These are phyloP conservation scores for Calliphora vicina DNA, from an alignment of 1,140 invertebrate genomes.

Conservation along the genomic window DNA sequence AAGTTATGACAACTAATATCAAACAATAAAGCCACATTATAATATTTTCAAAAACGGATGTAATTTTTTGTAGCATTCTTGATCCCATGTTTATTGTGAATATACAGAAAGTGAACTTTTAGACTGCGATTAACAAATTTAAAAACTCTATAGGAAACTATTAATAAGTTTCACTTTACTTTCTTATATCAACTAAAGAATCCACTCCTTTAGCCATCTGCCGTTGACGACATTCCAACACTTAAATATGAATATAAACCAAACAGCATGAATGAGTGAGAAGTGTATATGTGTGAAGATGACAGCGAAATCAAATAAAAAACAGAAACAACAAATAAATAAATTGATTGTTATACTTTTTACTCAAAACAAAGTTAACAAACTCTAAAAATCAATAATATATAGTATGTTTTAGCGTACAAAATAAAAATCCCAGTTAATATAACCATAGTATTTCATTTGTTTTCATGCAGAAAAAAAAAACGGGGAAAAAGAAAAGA, in stretches of 20 bases:
- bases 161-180: too few species aligned
- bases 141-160: too few species aligned
- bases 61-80: too few species aligned
- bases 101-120: too few species aligned
- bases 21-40: too few species aligned
- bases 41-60: too few species aligned
- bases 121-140: too few species aligned
- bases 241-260: not conserved
- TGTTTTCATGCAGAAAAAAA: not conserved
- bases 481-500: not conserved
- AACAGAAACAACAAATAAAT: slow-evolving; percentile 9
- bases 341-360: too few species aligned
- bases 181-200: too few species aligned
- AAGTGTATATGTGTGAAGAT: not conserved
- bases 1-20: too few species aligned
- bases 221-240: not conserved
- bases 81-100: too few species aligned
- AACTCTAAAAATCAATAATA: not conserved
- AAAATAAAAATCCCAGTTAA: not conserved
- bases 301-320: not conserved
- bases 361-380: not conserved
- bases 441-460: not conserved
- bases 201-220: too few species aligned
- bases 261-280: not conserved
- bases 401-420: not conserved